These are phyloP conservation scores for Xanthia togata DNA, from an alignment of 2,888 invertebrate species.

Conservation along the genomic window DNA sequence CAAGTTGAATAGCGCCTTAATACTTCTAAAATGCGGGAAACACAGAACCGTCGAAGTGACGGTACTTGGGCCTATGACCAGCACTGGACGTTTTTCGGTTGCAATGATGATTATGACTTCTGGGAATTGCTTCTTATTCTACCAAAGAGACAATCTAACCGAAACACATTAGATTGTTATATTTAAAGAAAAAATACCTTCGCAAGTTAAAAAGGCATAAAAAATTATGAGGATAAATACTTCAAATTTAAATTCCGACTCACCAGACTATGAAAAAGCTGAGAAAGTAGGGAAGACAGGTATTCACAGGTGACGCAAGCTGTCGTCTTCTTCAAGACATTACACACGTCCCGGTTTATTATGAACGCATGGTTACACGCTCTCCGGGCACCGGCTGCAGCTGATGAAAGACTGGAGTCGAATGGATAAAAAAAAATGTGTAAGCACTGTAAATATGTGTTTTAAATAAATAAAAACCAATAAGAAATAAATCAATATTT, in stretches of 20 bases:
- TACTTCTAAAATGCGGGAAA: no score
- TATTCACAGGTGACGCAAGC: slow-evolving; percentile 54
- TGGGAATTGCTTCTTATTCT: not conserved
- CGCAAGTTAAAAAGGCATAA: not conserved
- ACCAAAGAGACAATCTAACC: no score
- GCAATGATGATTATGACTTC: not conserved
- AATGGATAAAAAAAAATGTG: not conserved
- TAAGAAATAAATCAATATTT: no score
- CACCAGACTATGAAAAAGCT: slow-evolving; percentile 44
- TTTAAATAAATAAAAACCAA: not conserved
- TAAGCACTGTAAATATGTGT: not conserved
- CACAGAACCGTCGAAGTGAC: no score
- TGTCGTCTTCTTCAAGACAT: slow-evolving; percentile 50
- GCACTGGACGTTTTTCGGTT: no score
- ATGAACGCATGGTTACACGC: slow-evolving; percentile 54
- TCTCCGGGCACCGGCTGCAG: slow-evolving; percentile 20
- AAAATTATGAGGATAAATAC: not conserved
- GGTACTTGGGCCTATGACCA: no score
- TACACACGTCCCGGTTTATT: slow-evolving; percentile 59
- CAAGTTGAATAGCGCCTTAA: no score
- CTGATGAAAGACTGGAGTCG: slow-evolving; percentile 1
- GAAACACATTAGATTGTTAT: not conserved
- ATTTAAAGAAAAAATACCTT: no score
- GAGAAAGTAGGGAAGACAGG: not conserved
- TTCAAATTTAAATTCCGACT: slow-evolving; percentile 31